A percentile compares a stretch with the other conserved stretches of the same genome.
phyloP scores from a whole-genome alignment of 2,113 vertebrate genomes.

The Hymenochirus boettgeri region DNA sequence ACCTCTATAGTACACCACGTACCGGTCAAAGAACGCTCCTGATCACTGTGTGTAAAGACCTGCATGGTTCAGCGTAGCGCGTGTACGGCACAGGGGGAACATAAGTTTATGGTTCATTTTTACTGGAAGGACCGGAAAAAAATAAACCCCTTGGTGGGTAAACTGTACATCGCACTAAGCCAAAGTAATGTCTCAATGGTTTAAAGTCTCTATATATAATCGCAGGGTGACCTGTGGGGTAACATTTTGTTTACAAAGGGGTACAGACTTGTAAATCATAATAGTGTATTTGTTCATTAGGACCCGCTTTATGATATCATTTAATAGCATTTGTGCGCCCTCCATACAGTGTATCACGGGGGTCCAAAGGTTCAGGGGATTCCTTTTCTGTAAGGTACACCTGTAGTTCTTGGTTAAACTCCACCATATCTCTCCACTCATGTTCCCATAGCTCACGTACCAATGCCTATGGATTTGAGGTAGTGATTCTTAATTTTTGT shows the following conservation, averaged over 20 bases:
- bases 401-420: no score
- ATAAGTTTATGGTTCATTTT: background rate
- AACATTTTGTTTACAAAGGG: constrained; percentile 10
- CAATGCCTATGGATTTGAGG: no score
- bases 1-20: constrained; percentile 8
- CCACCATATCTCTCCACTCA: no score
- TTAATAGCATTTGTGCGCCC: no score
- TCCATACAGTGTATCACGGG: no score
- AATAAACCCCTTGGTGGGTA: background rate
- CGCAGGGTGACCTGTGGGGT: background rate
- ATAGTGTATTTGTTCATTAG: background rate
- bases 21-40: background rate
- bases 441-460: no score
- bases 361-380: no score
- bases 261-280: constrained; percentile 16
- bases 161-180: constrained; percentile 1
- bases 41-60: background rate
- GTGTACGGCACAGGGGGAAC: background rate
- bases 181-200: constrained; percentile 1
- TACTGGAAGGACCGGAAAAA: constrained; percentile 6
- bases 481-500: no score
- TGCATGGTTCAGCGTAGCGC: background rate
- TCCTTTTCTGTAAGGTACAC: no score
- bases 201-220: no score
- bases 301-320: no score